Conservation (phyloP, 2,797 vertebrate genomes). For the Tauraco hartlaubi region DNA sequence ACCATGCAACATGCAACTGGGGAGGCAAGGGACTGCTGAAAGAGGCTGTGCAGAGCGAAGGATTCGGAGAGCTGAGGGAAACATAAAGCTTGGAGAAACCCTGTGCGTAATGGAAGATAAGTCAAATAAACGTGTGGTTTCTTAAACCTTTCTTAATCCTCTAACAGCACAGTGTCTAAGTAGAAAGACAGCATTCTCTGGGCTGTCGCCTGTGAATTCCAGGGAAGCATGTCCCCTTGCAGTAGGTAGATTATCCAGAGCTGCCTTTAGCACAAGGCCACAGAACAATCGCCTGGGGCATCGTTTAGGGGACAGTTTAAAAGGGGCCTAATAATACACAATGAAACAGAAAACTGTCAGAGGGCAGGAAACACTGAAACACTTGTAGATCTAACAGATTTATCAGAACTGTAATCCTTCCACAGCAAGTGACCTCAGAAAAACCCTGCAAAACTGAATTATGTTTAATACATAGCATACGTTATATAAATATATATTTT, state of each 20-base stretch:
- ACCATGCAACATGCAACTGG: accelerated
- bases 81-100: neutral
- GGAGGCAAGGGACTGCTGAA: accelerated
- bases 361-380: neutral
- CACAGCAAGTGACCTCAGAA: neutral
- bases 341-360: neutral
- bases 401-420: neutral
- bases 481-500: neutral
- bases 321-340: neutral
- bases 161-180: neutral
- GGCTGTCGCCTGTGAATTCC: neutral
- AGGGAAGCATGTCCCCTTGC: neutral
- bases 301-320: neutral
- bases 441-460: neutral
- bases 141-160: neutral
- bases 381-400: neutral
- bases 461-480: neutral
- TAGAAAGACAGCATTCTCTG: neutral
- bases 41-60: neutral
- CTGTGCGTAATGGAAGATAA: neutral
- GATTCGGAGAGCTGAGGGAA: neutral
- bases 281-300: neutral
- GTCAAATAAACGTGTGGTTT: neutral
- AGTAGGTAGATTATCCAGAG: neutral
- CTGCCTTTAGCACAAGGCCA: neutral